Evolutionary conservation across 2,888 invertebrate species (phyloP).

Genomic region (Ptychoptera contaminata): DNA sequence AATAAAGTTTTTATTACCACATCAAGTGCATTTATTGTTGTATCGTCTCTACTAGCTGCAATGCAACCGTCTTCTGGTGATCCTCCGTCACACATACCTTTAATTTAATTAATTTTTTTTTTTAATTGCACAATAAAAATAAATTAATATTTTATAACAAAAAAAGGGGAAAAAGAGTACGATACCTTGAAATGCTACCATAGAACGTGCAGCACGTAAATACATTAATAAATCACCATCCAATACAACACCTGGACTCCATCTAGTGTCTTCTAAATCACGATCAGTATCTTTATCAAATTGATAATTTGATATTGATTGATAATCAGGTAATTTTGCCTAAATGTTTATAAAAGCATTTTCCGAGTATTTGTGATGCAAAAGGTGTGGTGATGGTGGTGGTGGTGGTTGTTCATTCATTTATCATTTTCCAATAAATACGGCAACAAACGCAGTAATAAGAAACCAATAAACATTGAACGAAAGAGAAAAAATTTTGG

Average conservation of each 20-base stretch:
- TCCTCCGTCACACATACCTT: conserved; percentile 94
- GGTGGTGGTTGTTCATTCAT: too few relatives aligned
- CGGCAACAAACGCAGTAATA: too few relatives aligned
- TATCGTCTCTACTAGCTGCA: conserved; percentile 92
- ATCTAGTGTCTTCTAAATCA: conserved; percentile 70
- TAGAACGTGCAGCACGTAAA: conserved; percentile 88
- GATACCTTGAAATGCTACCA: conserved; percentile 82
- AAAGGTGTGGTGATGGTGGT: too few relatives aligned
- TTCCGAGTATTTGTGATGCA: too few relatives aligned
- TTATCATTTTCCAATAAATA: too few relatives aligned
- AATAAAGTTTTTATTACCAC: conserved; percentile 41
- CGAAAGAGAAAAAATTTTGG: too few relatives aligned
- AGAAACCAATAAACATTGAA: too few relatives aligned
- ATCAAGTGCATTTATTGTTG: conserved; percentile 92
- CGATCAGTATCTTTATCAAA: conserved; percentile 33
- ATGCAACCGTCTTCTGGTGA: conserved; percentile 94
- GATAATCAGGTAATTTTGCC: conserved; percentile 35
- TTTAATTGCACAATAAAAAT: too few relatives aligned
- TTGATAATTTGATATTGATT: conserved; percentile 34
- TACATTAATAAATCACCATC: conserved; percentile 97
- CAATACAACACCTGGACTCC: conserved; percentile 84
- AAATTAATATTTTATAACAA: not conserved
- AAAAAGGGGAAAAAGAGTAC: conserved; percentile 11
- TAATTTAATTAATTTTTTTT: too few relatives aligned
- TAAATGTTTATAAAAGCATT: conserved; percentile 11